A percentile compares a stretch with the other conserved stretches of the same genome.
Conservation (phyloP, 1,140 invertebrate genomes). For the Cotesia vestalis region DNA sequence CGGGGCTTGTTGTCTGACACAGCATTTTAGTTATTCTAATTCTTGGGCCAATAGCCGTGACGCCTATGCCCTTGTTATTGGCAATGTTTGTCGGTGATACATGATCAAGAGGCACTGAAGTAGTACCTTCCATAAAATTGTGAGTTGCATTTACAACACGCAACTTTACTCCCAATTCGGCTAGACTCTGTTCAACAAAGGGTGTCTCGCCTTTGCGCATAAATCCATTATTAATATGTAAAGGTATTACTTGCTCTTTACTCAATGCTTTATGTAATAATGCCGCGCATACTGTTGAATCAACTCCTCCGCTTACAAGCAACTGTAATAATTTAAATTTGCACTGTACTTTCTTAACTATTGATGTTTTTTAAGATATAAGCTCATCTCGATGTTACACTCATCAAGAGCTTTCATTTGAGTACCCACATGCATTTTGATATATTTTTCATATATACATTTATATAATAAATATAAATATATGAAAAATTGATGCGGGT, state of each 20-base stretch:
- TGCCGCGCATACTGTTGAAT: slow-evolving; percentile 98
- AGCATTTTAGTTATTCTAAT: slow-evolving; percentile 86
- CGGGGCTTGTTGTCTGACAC: slow-evolving; percentile 87
- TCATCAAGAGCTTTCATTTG: no score
- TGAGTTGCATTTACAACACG: slow-evolving; percentile 81
- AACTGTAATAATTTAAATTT: slow-evolving; percentile 69
- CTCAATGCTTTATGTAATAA: slow-evolving; percentile 88
- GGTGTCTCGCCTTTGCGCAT: slow-evolving; percentile 96
- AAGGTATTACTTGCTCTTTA: slow-evolving; percentile 91
- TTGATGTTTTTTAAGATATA: no score
- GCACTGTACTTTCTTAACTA: no score
- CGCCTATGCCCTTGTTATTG: slow-evolving; percentile 61
- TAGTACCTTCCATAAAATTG: slow-evolving; percentile 82
- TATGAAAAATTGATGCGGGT: no score
- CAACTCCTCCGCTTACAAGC: slow-evolving; percentile 95
- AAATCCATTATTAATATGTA: slow-evolving; percentile 99
- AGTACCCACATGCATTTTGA: no score
- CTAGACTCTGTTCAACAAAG: slow-evolving; percentile 86
- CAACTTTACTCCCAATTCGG: slow-evolving; percentile 86
- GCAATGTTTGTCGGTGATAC: slow-evolving; percentile 64
- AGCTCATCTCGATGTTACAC: no score
- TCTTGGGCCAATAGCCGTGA: slow-evolving; percentile 66
- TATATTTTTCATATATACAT: no score
- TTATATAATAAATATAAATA: no score
- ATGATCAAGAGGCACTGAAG: slow-evolving; percentile 75